Base-by-base conservation (phyloP, 2,888 invertebrate genomes). In the Ellobium chinense region DNA sequence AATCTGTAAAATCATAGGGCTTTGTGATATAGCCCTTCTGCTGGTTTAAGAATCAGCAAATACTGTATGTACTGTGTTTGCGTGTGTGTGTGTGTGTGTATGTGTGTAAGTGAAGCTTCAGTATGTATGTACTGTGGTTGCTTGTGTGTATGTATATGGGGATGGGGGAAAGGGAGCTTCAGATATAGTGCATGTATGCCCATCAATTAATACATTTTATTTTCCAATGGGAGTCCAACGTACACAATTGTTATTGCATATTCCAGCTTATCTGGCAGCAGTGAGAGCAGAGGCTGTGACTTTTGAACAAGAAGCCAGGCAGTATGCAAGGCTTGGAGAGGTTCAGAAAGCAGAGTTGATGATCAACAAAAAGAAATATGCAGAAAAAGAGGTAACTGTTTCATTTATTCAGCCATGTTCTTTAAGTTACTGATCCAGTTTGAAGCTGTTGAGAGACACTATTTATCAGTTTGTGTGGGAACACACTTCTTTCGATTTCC, bases 281-380 rank as follows among this genome's bases (percentile, higher is more conserved):
- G 89, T 92, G 69, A 87, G 88, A 72, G 77, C 83, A 60, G 89
- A 89, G 37, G 84, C 86, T 3, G 81, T 86, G 21, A 77, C 78
- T 2, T 92, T 89, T 85, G 86, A 87, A 27, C 83, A 87, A 37
- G 92, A 92, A 73, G 92, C 91, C 0, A 86, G 85, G 74, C 86
- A 88, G 76, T 85, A 88, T 56, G 86, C 89, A 2, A 87, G 89
- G 74, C 83, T 88, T 27, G 91, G 91, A 74, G 90, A 92, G 74
- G 88, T 89, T 78, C 91, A 92, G 79, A 92, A 92, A 85, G 91
- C 92, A 29, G 90, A 91, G 80, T 78, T 89, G 9, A 84, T 90
- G 75, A 83, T 92, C 72, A 91, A 86, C 34, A 92, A 92, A 87
- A 91, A 90, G 84, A 91, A 91, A 84, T 85, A 90, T 39, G 91